Evolutionary conservation across 2,113 vertebrate species (phyloP).

Genomic region (Saccopteryx bilineata): DNA sequence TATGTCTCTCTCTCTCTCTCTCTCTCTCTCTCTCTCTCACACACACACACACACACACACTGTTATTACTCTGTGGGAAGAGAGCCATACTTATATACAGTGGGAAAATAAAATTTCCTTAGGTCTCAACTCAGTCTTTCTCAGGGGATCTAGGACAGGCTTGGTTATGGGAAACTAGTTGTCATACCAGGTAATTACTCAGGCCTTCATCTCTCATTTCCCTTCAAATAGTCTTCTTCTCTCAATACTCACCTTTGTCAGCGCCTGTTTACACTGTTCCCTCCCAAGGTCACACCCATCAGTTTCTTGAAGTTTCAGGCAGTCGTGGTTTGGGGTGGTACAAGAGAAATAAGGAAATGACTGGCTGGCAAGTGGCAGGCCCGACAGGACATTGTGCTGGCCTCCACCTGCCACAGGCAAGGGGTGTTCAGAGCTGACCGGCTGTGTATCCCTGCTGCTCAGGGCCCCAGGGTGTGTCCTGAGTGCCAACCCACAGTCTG

Average conservation of each 20-base stretch:
- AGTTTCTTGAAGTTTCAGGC: neutral
- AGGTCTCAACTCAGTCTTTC: neutral
- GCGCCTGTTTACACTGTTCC: conserved; percentile 34
- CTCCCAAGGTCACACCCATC: conserved; percentile 51
- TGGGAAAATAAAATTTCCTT: conserved; percentile 28
- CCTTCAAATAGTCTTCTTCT: neutral
- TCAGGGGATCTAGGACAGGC: neutral
- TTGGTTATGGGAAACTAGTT: neutral
- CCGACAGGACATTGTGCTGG: neutral
- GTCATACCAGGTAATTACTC: neutral
- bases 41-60: neutral
- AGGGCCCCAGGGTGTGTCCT: neutral
- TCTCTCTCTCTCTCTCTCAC: neutral
- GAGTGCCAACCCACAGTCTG: neutral
- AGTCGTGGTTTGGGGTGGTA: neutral
- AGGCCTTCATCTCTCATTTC: neutral
- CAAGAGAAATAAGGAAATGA: conserved; percentile 58
- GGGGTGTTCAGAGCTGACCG: neutral
- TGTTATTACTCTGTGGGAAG: conserved; percentile 2
- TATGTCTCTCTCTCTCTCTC: neutral
- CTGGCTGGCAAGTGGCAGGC: neutral
- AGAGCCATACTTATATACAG: neutral
- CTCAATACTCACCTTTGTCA: conserved; percentile 59
- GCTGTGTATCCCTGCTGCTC: neutral
- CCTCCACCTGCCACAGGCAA: neutral